Evolutionary conservation across 2,888 invertebrate genomes (phyloP).

Genomic region (Abrostola tripartita): DNA sequence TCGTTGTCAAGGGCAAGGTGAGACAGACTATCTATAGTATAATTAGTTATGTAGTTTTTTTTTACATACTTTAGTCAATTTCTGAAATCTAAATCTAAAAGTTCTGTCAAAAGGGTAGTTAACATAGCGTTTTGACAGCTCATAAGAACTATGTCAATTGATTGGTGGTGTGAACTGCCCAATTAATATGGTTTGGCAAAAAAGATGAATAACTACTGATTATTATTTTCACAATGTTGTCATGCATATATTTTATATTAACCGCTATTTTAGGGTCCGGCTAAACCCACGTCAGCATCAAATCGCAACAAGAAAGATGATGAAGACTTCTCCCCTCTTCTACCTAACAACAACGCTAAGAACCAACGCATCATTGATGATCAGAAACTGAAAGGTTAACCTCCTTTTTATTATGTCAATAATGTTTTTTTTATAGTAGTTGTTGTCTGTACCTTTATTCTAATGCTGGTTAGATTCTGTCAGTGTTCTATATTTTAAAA

Average conservation of each 20-base stretch:
- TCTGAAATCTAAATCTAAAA: no score
- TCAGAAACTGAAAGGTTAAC: constrained; percentile 93
- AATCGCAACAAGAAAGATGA: constrained; percentile 93
- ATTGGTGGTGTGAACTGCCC: no score
- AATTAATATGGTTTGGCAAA: no score
- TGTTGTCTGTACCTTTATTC: neutral
- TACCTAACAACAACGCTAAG: constrained; percentile 95
- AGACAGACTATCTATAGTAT: constrained; percentile 6
- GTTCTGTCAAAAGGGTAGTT: no score
- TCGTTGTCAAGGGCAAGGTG: constrained; percentile 89
- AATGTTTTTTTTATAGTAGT: constrained; percentile 4
- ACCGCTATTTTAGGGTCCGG: constrained; percentile 64
- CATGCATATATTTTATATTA: neutral
- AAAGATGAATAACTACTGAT: neutral
- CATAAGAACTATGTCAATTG: no score
- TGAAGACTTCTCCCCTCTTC: constrained; percentile 92
- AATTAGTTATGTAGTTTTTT: no score
- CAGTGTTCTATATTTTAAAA: no score
- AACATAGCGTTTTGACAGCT: no score
- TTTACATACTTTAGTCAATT: no score
- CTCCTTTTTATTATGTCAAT: neutral
- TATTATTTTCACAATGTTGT: neutral
- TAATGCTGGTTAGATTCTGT: neutral
- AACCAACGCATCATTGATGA: constrained; percentile 98
- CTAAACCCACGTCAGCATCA: constrained; percentile 78